Evolutionary conservation across 2,113 vertebrate genomes (phyloP), one percentile per base, ranked within the genome.

Genomic region (Cyanoramphus novaezelandiae): DNA sequence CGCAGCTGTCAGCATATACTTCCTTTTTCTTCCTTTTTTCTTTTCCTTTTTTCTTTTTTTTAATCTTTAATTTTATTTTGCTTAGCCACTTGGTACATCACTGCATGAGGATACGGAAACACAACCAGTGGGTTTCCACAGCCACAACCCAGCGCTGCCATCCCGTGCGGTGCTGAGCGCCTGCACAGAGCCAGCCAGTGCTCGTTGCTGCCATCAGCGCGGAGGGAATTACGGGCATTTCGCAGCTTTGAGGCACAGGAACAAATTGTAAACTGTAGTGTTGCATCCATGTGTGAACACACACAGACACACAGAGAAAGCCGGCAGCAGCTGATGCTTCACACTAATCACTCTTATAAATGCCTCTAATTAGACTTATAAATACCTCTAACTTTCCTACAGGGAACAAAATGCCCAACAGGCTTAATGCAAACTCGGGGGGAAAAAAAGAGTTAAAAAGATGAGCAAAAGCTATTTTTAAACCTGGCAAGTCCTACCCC

Each of bases 381-480:
- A 95, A 93, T 84, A 93, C 86, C 47, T 72, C 76, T 71, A 78
- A 86, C 88, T 94, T 96, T 96, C 88, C 90, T 90, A 79, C 47
- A 41, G 88, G 83, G 90, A 94, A 60, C 55, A 81, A 92, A 92
- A 88, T 75, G 57, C 78, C 80, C 74, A 74, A 81, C n/a, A 77
- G 72, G 83, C 82, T 85, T 75, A 44, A 43, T 49, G 68, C 39
- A 87, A 94, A 93, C 77, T 33, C 31, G 1, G 11, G 47, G 69
- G 67, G 1, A 6, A 62, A 27, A 90, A 91, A 94, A 83, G 69
- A 91, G 91, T 96, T 97, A 93, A 95, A 90, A 68, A 89, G 94
- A 95, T 63, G 89, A 95, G 93, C 77, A 96, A 97, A 97, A 92
- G 71, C 96, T 97, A 79, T 97, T 98, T 98, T 96, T 80, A 96